These are phyloP conservation scores for Hyperoplus lanceolatus DNA, from an alignment of 2,797 vertebrate genomes.

Conservation along the genomic window DNA sequence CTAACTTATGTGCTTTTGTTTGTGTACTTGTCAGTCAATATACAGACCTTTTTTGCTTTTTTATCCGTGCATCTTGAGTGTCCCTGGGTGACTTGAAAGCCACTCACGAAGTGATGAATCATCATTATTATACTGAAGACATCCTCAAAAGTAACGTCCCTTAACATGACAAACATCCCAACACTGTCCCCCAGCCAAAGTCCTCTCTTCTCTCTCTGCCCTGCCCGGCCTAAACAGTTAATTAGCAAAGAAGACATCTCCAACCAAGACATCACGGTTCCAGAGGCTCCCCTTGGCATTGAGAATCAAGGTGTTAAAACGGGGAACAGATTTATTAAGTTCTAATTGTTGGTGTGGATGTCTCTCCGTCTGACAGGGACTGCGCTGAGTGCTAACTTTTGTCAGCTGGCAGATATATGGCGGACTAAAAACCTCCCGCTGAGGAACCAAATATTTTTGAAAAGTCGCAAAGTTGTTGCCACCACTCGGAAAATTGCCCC, in stretches of 20 bases:
- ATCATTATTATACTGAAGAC: no score
- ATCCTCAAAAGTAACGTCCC: neutral
- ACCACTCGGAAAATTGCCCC: constrained; percentile 83
- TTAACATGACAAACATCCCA: neutral
- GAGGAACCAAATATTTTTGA: constrained; percentile 82
- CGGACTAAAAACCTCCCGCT: constrained; percentile 63
- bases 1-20: no score
- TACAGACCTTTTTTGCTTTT: no score
- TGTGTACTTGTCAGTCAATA: no score
- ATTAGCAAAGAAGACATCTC: constrained; percentile 60
- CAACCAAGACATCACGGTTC: constrained; percentile 59
- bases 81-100: no score
- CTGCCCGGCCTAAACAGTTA: constrained; percentile 37
- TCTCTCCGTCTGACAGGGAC: constrained; percentile 80
- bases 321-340: constrained; percentile 85
- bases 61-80: no score
- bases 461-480: constrained; percentile 86
- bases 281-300: constrained; percentile 40
- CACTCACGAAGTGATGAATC: no score
- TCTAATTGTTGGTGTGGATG: constrained; percentile 88
- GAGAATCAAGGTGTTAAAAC: constrained; percentile 82
- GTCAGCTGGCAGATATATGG: constrained; percentile 83
- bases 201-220: neutral
- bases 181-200: neutral
- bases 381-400: constrained; percentile 87